Evolutionary conservation across 23 tunicate species (phyloP).

Genomic region (Halocynthia aurantium): DNA sequence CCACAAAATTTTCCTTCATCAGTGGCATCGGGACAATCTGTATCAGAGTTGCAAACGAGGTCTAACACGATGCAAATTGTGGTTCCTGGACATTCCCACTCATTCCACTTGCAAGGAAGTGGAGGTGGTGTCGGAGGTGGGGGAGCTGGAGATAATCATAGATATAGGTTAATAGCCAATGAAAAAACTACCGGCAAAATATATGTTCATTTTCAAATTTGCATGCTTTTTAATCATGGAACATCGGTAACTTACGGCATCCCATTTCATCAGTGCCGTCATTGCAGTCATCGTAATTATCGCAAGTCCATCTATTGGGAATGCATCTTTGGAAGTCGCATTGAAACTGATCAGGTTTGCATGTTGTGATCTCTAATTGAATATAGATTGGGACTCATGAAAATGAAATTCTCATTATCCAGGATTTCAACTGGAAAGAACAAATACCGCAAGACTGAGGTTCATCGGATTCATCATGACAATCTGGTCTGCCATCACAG

Average conservation of each 20-base stretch:
- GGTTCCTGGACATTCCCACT: constrained; percentile 85
- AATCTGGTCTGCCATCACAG: constrained; percentile 74
- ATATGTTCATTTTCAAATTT: background rate
- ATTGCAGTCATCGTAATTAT: constrained; percentile 66
- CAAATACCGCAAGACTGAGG: constrained; percentile 71
- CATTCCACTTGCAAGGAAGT: constrained; percentile 43
- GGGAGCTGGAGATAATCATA: constrained; percentile 30
- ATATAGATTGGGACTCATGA: too few species aligned
- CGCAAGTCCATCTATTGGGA: constrained; percentile 28
- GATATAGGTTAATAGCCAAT: background rate
- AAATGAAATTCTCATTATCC: too few species aligned
- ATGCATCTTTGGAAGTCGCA: constrained; percentile 62
- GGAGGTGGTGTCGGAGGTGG: constrained; percentile 75
- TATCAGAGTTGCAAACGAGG: constrained; percentile 42
- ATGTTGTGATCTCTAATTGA: constrained; percentile 7
- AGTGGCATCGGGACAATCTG: constrained; percentile 40
- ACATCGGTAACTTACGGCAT: constrained; percentile 62
- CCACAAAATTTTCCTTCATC: constrained; percentile 82
- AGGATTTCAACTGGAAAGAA: background rate
- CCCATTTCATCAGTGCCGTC: constrained; percentile 64
- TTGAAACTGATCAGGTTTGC: constrained; percentile 48
- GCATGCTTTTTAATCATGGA: background rate
- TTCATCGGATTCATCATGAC: constrained; percentile 84
- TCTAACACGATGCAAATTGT: constrained; percentile 39
- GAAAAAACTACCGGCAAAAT: background rate